Base-by-base conservation (phyloP, 2,888 invertebrate genomes). In the Esperia sulphurella region DNA sequence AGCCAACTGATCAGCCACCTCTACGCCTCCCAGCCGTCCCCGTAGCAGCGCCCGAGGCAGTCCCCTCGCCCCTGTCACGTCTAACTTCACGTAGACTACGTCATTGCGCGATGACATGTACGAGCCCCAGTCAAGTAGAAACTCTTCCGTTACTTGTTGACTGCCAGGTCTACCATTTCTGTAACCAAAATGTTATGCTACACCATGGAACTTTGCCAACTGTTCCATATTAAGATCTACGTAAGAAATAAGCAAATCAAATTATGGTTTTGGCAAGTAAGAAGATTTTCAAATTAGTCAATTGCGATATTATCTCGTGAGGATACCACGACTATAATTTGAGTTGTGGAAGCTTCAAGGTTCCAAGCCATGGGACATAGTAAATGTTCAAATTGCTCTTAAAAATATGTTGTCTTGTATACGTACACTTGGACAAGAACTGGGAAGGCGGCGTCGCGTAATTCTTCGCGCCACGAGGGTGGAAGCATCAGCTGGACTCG, bases 91-190 rank as follows among this genome's bases (percentile, higher is more conserved):
- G 83, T 97, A 96, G 50, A 98, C 96, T 51, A 97, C 95, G 86
- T 96, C 96, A 75, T 95, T 95, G 57, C 95, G 93, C 50, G 96
- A 96, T 49, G 96, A 95, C 94, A 98, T 95, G 85, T 97, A 97
- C 33, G 97, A 95, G 53, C 96, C 96, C 96, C 97, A 97, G 81
- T 96, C 95, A 62, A 97, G 92, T 55, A 92, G 85, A 86, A 96
- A 98, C 80, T 94, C 92, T 63, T 97, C 96, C 1, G 96, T 96
- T 54, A 98, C 98, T 50, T 95, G 93, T 80, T 97, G 96, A 61
- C 96, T 95, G 39, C 97, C 97, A 0, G 98, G 98, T 41, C 97
- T 94, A 49, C 97, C 98, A 83, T 98, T 97, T 43, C 97, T 96
- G 80, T 3, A 76, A 70, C 6, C 6, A 10, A 37, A 37, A 37